phyloP scores from a whole-genome alignment of 2,113 vertebrate species.

The Emydura subglobosa region DNA sequence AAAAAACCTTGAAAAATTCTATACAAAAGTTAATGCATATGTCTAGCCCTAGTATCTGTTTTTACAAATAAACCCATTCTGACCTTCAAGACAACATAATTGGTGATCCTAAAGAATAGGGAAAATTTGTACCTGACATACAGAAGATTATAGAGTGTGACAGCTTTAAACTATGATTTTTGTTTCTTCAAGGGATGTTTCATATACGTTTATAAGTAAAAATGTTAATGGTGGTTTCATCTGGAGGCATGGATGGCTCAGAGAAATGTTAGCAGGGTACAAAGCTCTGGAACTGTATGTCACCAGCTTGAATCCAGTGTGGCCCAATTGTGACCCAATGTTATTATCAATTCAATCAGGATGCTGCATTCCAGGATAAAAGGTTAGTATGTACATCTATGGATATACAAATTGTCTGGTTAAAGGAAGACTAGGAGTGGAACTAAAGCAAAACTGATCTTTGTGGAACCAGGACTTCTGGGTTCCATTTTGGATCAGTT shows the following conservation, averaged over 20 bases:
- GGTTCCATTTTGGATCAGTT: neutral
- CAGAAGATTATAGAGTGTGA: conserved; percentile 25
- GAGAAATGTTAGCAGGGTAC: neutral
- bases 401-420: conserved; percentile 48
- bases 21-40: neutral
- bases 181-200: conserved; percentile 46
- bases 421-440: conserved; percentile 45
- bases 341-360: neutral
- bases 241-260: neutral
- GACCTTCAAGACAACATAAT: conserved; percentile 46
- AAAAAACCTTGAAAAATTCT: neutral
- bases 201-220: conserved; percentile 52
- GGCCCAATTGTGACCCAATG: conserved; percentile 7
- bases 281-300: neutral
- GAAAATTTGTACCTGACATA: conserved; percentile 27
- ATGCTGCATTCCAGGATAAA: conserved; percentile 13
- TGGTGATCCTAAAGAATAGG: conserved; percentile 38
- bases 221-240: conserved; percentile 20
- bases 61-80: conserved; percentile 49
- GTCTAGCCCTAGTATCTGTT: neutral
- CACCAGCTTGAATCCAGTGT: neutral
- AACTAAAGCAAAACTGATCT: conserved; percentile 30
- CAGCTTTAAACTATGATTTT: conserved; percentile 35
- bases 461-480: neutral
- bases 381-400: neutral